Evolutionary conservation across 2,797 vertebrate genomes (phyloP).

Genomic region (Garrulus glandarius): DNA sequence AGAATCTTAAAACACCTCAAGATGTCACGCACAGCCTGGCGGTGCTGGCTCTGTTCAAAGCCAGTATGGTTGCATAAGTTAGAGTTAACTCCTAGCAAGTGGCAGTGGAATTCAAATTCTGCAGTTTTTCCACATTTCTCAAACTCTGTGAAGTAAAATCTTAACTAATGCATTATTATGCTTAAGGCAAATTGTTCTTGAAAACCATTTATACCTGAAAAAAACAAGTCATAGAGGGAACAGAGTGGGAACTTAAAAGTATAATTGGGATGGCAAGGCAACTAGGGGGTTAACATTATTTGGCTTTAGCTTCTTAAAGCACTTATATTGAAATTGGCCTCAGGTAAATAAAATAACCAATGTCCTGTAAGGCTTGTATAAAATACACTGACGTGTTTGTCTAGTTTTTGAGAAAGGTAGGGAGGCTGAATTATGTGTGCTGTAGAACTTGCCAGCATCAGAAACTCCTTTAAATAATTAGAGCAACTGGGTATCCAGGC

Average conservation of each 20-base stretch:
- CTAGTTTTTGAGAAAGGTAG: constrained; percentile 1
- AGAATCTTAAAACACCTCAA: background rate
- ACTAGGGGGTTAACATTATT: background rate
- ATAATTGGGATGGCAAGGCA: background rate
- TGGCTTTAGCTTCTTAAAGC: constrained; percentile 2
- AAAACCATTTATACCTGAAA: background rate
- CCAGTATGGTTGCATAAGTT: fast-evolving
- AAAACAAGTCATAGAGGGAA: background rate
- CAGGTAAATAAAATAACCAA: constrained; percentile 37
- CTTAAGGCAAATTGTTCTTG: background rate
- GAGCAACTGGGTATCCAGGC: background rate
- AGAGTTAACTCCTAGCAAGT: background rate
- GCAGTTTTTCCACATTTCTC: background rate
- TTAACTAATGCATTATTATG: background rate
- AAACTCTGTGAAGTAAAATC: background rate
- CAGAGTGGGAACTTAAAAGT: background rate
- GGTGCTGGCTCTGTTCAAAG: background rate
- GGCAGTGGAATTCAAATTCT: background rate
- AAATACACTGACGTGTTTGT: constrained; percentile 47
- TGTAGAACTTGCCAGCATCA: constrained; percentile 7
- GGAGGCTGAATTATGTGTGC: constrained; percentile 3
- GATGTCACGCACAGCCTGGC: background rate
- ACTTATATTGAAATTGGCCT: background rate
- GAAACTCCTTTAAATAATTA: constrained; percentile 50
- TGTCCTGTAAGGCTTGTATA: background rate